Evolutionary conservation across 2,113 vertebrate genomes (phyloP), one percentile per base, ranked within the genome.

Genomic region (Verasper variegatus): DNA sequence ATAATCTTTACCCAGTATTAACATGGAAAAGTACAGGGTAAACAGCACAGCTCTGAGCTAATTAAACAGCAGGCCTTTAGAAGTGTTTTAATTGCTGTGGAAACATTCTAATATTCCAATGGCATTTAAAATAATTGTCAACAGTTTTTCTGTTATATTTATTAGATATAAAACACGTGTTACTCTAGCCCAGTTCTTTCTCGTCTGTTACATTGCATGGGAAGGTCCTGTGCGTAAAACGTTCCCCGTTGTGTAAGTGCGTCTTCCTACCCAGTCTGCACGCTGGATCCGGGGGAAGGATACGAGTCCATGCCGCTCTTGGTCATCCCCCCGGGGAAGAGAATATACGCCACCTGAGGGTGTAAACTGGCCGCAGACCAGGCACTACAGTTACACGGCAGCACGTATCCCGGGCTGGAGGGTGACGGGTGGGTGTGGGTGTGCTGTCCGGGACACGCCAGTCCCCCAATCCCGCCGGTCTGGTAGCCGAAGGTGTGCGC

Each of bases 271-370:
- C 73, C 71, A 1, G 56, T 5, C 45, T 5, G 54, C 71, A 78
- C 76, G 10, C 68, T 62, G 49, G 82, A 77, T 51, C 95, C 93
- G 83, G 95, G 91, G 83, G 96, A 95, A 24, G 95, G 92, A 79
- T 96, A 93, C 2, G 96, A 94, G 81, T 97, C 96, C 94, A 96
- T 81, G 85, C 94, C 96, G 91, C 93, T 95, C 94, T 96, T 96
- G 92, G 92, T 94, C 95, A 96, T 94, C 64, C 88, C 91, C 91
- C 97, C 97, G 0, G 97, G 97, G 81, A 99, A 96, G 83, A 98
- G 94, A 80, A 98, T 97, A 88, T 99, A 98, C 75, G 97, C 97
- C 80, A 99, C 96, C 7, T 97, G 97, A 77, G 97, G 96, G 85
- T 97, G 96, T 92, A 98, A 93, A 92, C 94, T 94, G 88, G 96